A percentile compares a stretch with the other conserved stretches of the same genome.
phyloP scores from a whole-genome alignment of 2,797 vertebrate species.

The Lateolabrax maculatus region DNA sequence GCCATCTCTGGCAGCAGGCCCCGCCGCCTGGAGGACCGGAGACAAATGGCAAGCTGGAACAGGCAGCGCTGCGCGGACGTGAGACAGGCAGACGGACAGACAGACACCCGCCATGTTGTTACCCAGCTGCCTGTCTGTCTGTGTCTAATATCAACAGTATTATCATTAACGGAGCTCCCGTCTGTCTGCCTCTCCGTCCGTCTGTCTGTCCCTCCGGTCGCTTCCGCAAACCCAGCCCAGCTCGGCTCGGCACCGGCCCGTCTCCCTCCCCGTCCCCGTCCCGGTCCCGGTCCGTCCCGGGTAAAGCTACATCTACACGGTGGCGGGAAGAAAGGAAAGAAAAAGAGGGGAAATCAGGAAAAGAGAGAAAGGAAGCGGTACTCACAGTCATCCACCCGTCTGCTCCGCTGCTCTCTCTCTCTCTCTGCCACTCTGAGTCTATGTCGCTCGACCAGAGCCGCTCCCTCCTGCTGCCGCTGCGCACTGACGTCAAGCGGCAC shows the following conservation, averaged over 20 bases:
- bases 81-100: constrained; percentile 3
- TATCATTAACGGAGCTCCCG: constrained; percentile 29
- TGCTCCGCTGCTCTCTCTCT: constrained; percentile 52
- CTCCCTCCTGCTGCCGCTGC: constrained; percentile 76
- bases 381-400: constrained; percentile 79
- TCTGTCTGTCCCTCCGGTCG: constrained; percentile 67
- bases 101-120: constrained; percentile 38
- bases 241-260: constrained; percentile 56
- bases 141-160: constrained; percentile 3
- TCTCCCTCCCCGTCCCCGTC: neutral
- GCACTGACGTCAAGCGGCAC: constrained; percentile 39
- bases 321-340: neutral
- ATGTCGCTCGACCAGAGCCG: constrained; percentile 76
- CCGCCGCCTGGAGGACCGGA: constrained; percentile 45
- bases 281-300: neutral
- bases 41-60: neutral
- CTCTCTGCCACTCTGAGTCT: constrained; percentile 45
- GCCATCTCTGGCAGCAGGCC: constrained; percentile 50
- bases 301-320: neutral
- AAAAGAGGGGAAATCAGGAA: neutral
- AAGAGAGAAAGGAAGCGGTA: constrained; percentile 48
- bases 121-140: constrained; percentile 13
- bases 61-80: neutral
- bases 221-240: constrained; percentile 81
- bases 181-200: constrained; percentile 45